Conservation (phyloP, 1,140 invertebrate species). For the Acyrthosiphon pisum region DNA sequence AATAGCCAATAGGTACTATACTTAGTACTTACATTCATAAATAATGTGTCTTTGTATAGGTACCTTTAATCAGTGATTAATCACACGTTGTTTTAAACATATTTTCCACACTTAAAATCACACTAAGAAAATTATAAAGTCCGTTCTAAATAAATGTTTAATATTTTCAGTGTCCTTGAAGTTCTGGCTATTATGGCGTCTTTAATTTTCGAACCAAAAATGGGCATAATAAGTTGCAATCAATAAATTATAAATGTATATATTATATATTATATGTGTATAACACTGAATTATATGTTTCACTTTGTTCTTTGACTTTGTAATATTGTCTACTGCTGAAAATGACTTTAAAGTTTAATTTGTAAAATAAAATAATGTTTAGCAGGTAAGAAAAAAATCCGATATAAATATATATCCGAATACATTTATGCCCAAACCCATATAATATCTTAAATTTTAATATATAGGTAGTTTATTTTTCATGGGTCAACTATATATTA, state of each 20-base stretch:
- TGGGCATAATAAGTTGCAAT: constrained; percentile 36
- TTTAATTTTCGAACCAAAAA: constrained; percentile 45
- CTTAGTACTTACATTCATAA: not conserved
- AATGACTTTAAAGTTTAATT: not conserved
- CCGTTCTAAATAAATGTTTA: not conserved
- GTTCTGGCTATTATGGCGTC: not conserved
- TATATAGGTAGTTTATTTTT: not conserved
- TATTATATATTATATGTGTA: not conserved
- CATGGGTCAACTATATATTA: too few species aligned
- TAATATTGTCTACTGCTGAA: not conserved
- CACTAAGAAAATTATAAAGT: not conserved
- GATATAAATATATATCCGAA: not conserved
- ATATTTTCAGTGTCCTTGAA: constrained; percentile 13
- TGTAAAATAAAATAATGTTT: not conserved
- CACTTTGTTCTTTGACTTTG: not conserved
- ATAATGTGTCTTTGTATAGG: not conserved
- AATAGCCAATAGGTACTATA: not conserved
- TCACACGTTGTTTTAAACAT: not conserved
- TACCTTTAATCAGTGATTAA: not conserved
- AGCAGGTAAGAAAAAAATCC: not conserved
- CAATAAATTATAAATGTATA: not conserved
- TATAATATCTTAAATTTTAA: not conserved
- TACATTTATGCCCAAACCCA: not conserved
- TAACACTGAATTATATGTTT: not conserved
- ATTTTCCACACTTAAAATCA: not conserved